Percentiles rank a stretch among this genome's conserved stretches.
Conservation (phyloP, 2,113 vertebrate genomes). For the Ammodytes marinus region DNA sequence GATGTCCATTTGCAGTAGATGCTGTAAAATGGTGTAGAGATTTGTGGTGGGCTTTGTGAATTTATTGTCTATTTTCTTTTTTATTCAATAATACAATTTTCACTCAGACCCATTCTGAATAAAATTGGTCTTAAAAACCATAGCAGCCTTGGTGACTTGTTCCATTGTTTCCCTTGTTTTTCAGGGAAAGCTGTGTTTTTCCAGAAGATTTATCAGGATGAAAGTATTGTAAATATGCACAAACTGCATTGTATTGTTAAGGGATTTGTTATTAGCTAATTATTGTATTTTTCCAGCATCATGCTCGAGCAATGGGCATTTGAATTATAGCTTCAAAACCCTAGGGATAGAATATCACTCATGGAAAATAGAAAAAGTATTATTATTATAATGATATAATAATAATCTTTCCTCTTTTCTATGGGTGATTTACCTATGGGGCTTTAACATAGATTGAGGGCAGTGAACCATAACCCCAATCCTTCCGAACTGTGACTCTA, state of each 20-base stretch:
- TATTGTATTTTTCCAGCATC: not conserved
- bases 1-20: not conserved
- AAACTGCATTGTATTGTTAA: not conserved
- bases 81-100: slow-evolving; percentile 54
- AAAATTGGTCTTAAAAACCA: slow-evolving; percentile 61
- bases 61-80: slow-evolving; percentile 56
- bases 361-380: no score
- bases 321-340: not conserved
- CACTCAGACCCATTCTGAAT: slow-evolving; percentile 68
- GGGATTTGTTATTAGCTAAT: not conserved
- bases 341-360: not conserved
- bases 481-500: no score
- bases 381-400: no score
- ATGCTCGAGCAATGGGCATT: not conserved
- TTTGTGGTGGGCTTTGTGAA: slow-evolving; percentile 58
- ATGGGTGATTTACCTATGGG: no score
- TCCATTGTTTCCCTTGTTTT: not conserved
- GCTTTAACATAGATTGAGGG: no score
- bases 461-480: no score
- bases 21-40: slow-evolving; percentile 5
- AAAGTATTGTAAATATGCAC: not conserved
- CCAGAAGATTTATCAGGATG: no score
- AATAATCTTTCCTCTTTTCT: no score
- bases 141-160: slow-evolving; percentile 9
- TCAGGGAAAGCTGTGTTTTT: not conserved